A percentile compares a stretch with the other conserved stretches of the same genome.
phyloP scores from a whole-genome alignment of 2,113 vertebrate species.

The Syngnathoides biaculeatus region DNA sequence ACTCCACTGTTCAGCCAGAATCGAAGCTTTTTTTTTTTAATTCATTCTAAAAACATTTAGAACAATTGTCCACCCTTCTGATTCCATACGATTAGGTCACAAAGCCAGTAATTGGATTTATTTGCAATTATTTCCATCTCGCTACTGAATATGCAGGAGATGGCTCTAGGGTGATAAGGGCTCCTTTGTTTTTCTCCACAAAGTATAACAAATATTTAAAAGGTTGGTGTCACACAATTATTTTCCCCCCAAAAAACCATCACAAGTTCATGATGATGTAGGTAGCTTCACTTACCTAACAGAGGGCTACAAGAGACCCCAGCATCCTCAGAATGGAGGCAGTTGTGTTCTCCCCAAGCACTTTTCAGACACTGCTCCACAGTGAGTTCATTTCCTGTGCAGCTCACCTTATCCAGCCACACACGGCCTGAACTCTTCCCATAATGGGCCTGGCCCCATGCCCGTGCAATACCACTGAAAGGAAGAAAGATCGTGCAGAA shows the following conservation, averaged over 20 bases:
- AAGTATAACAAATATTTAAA: too few relatives aligned
- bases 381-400: conserved; percentile 91
- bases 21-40: too few relatives aligned
- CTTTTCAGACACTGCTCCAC: conserved; percentile 90
- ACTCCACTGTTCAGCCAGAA: neutral
- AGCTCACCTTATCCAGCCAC: conserved; percentile 88
- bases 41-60: too few relatives aligned
- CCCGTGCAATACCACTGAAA: conserved; percentile 83
- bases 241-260: neutral
- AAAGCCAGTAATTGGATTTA: neutral
- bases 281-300: conserved; percentile 71
- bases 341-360: conserved; percentile 90
- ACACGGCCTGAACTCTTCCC: conserved; percentile 83
- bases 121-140: neutral
- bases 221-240: neutral
- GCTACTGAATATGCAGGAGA: neutral
- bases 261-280: neutral
- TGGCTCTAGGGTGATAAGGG: too few relatives aligned
- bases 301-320: conserved; percentile 87
- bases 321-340: conserved; percentile 91
- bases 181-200: too few relatives aligned
- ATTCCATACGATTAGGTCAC: neutral
- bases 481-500: conserved; percentile 13
- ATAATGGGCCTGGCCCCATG: conserved; percentile 83
- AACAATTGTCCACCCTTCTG: too few relatives aligned